Evolutionary conservation across 2,888 invertebrate species (phyloP), one percentile per base, ranked within the genome.

Genomic region (Unio delphinus): DNA sequence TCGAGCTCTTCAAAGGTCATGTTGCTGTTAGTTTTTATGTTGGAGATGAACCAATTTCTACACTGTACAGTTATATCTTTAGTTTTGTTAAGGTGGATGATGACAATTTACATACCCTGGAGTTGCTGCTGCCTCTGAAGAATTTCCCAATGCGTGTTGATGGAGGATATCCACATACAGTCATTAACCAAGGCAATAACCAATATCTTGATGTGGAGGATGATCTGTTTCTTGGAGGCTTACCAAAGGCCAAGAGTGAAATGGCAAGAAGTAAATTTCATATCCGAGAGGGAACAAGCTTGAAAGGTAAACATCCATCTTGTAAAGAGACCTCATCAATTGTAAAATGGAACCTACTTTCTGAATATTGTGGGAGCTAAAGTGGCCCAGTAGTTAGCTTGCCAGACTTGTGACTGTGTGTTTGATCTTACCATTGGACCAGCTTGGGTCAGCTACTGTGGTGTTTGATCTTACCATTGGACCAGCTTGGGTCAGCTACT

Each of bases 11-110:
- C 92, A 95, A 96, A 86, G 98, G 98, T 0, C 92, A 98, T 69
- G 94, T 99, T 57, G 92, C 98, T 67, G 94, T 98, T 85, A 97
- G 97, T 89, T 99, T 97, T 89, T 97, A 98, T 90, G 96, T 99
- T 15, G 99, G 98, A 28, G 99, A 99, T 91, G 95, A 97, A 90
- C 98, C 98, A 7, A 96, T 97, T 18, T 97, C 97, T 28, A 98
- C 97, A 6, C 97, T 99, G 96, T 92, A 89, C 90, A 95, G 95
- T 60, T 81, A 81, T 65, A 75, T 98, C 95, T 92, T 87, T 90
- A 95, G 95, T 89, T 95, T 94, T 88, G 95, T 95, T 63, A 82
- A 85, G 54, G 84, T 97, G 3, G 94, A 96, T 0, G 96, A 98
- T 88, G 96, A 96, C 0, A 93, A 94, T 72, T 95, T 96, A 86